Evolutionary conservation across 2,888 invertebrate species (phyloP).

Genomic region (Parnassius apollo): DNA sequence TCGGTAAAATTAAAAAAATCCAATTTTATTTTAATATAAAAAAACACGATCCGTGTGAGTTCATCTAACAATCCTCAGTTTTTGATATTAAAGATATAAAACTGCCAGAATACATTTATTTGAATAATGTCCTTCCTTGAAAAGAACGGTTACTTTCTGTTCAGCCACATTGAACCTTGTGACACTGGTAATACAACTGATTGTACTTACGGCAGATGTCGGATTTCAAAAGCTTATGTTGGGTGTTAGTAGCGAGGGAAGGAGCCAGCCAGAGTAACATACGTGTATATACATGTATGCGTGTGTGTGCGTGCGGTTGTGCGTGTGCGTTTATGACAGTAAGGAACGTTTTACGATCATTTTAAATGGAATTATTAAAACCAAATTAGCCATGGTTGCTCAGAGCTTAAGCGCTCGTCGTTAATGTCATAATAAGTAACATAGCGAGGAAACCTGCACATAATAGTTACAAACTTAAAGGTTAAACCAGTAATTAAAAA

Average conservation of each 20-base stretch:
- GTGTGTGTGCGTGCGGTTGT: background rate
- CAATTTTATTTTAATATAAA: background rate
- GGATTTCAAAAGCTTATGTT: slow-evolving; percentile 34
- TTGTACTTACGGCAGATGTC: background rate
- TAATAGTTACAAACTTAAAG: too few species aligned
- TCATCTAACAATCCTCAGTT: slow-evolving; percentile 20
- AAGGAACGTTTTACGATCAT: background rate
- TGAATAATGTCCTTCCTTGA: slow-evolving; percentile 56
- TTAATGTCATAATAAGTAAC: too few species aligned
- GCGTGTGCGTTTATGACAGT: background rate
- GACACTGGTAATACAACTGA: background rate
- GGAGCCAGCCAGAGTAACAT: too few species aligned
- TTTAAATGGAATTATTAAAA: background rate
- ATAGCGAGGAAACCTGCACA: background rate
- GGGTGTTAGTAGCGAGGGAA: slow-evolving; percentile 19
- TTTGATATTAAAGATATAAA: slow-evolving; percentile 60
- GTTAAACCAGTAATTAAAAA: too few species aligned
- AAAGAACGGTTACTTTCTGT: slow-evolving; percentile 28
- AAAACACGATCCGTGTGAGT: slow-evolving; percentile 15
- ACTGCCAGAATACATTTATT: slow-evolving; percentile 70
- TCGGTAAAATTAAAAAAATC: too few species aligned
- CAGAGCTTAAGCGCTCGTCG: too few species aligned
- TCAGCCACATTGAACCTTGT: slow-evolving; percentile 22
- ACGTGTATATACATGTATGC: background rate
- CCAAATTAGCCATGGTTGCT: too few species aligned